Conservation (phyloP, 2,797 vertebrate species). For the Semaprochilodus insignis region DNA sequence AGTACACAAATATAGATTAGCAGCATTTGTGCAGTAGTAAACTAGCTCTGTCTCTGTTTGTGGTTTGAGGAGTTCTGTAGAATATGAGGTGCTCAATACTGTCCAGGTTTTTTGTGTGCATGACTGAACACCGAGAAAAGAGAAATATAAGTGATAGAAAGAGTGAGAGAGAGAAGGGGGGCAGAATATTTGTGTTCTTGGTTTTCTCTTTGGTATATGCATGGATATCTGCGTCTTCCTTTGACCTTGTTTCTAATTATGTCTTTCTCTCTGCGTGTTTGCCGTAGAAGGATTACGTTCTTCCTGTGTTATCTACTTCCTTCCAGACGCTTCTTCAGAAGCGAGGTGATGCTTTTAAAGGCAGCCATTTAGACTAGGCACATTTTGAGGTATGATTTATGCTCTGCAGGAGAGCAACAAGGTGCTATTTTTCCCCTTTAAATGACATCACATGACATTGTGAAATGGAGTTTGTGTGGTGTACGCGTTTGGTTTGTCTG, state of each 20-base stretch:
- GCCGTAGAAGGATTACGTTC: constrained; percentile 31
- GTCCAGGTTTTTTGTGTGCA: neutral
- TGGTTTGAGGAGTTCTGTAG: neutral
- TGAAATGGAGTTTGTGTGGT: neutral
- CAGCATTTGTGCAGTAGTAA: neutral
- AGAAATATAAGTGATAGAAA: neutral
- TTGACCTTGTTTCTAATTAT: constrained; percentile 47
- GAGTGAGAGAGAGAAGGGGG: neutral
- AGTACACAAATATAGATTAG: too few species aligned
- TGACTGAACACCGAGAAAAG: neutral
- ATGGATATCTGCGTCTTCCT: constrained; percentile 31
- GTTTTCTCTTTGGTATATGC: neutral
- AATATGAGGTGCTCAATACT: neutral
- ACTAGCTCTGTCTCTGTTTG: neutral
- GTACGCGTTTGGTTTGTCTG: neutral
- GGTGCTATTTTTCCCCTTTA: constrained; percentile 3
- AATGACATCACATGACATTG: constrained; percentile 20
- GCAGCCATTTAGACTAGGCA: constrained; percentile 4
- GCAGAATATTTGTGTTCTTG: neutral
- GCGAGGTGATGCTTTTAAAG: neutral
- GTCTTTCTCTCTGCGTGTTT: constrained; percentile 23
- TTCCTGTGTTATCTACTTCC: constrained; percentile 22
- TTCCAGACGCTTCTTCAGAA: constrained; percentile 11
- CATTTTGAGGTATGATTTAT: constrained; percentile 22
- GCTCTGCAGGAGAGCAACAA: constrained; percentile 5